Base-by-base conservation (phyloP, 2,888 invertebrate genomes). In the Dimorphilus gyrociliatus region DNA sequence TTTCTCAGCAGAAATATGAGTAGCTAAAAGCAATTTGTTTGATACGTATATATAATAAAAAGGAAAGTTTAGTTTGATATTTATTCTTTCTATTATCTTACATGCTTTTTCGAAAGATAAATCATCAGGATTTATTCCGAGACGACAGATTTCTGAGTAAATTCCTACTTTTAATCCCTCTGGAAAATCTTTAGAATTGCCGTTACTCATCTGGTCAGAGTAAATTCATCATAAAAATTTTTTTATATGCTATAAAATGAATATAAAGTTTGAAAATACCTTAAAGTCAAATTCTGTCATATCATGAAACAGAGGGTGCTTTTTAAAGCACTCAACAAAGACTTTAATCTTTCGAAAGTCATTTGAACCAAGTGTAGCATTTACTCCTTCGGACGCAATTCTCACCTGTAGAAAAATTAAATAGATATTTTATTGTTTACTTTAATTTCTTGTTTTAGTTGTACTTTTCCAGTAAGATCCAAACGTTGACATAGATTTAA, bases 151-250 rank as follows among this genome's bases (percentile, higher is more conserved):
- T 17, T 38, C 38, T n/a, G 21, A 15, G 16, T 30, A 36, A 3
- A 36, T 21, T 4, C 36, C 36, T 3, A 38, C 38, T 23, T 33
- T 33, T 13, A 38, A 27, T 12, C 38, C 38, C 16, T 36, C 33
- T 7, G 36, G 38, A 23, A 38, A 38, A 2, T 10, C 27, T n/a
- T 24, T 12, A 19, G 25, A 13, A 8, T 15, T 10, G 8, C 36
- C 36, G 13, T 15, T 15, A 23, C 38, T 38, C 3, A 7, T 19
- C 38, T 38, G 31, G 2, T 14, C 19, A 10, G 19, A 3, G 13
- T 5, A 12, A 8, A 27, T 10, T 25, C 14, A 4, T 25, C 15
- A 10, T 25, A 6, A 25, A 5, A n/a, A n/a, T n/a, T n/a, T n/a
- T n/a, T n/a, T n/a, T n/a, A n/a, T n/a, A n/a, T n/a, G n/a, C n/a